Conservation (phyloP, 2,888 invertebrate genomes). For the Galerucella pusilla region DNA sequence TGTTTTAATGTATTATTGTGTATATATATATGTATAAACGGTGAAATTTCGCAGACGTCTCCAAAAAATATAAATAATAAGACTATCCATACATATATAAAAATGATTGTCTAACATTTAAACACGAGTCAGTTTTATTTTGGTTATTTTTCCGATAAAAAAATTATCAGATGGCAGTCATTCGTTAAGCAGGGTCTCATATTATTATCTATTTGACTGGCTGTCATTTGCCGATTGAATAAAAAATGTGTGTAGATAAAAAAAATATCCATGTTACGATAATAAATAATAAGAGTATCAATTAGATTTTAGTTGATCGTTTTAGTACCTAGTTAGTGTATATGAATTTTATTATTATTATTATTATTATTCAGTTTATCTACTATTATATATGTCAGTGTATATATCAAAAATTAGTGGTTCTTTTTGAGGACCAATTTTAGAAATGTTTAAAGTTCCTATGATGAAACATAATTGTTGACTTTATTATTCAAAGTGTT, state of each 20-base stretch:
- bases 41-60: constrained; percentile 3
- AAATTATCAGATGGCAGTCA: constrained; percentile 62
- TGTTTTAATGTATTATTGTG: constrained; percentile 37
- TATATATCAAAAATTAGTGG: constrained; percentile 50
- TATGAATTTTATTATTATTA: constrained; percentile 58
- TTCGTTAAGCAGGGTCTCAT: constrained; percentile 66
- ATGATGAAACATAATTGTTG: constrained; percentile 56
- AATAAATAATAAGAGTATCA: constrained; percentile 50
- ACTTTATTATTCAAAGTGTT: constrained; percentile 49
- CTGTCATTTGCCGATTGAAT: constrained; percentile 60
- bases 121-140: constrained; percentile 34
- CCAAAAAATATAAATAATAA: neutral
- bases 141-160: constrained; percentile 24
- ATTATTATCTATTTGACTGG: constrained; percentile 63
- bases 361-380: constrained; percentile 54
- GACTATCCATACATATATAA: neutral
- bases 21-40: constrained; percentile 10
- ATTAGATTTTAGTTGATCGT: constrained; percentile 53
- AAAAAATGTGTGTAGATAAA: constrained; percentile 57
- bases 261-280: constrained; percentile 51
- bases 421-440: constrained; percentile 62
- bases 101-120: neutral
- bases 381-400: constrained; percentile 30
- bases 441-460: constrained; percentile 63
- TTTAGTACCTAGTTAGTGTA: constrained; percentile 57